Conservation (phyloP, 2,888 invertebrate genomes). For the Mythimna vitellina region DNA sequence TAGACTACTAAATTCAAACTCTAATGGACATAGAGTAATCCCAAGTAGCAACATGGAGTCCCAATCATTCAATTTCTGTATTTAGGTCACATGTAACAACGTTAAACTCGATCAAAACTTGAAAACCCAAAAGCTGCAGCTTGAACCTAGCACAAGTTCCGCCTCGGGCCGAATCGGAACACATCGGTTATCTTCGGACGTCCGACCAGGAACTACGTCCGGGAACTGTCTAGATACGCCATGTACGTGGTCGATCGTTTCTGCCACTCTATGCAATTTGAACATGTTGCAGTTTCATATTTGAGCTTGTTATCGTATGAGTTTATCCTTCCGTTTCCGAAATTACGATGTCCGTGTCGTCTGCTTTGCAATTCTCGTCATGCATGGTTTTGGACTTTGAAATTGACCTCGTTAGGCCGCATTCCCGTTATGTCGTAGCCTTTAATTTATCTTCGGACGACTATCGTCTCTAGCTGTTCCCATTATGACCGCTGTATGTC, state of each 20-base stretch:
- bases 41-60: neutral
- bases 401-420: conserved; percentile 9
- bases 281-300: conserved; percentile 24
- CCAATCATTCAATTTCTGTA: conserved; percentile 19
- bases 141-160: neutral
- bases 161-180: conserved; percentile 22
- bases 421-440: no score
- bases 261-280: conserved; percentile 25
- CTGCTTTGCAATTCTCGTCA: neutral
- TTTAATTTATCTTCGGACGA: no score
- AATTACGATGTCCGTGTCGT: conserved; percentile 17
- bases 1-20: neutral
- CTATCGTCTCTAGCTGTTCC: no score
- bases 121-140: conserved; percentile 24
- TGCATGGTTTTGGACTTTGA: neutral
- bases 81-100: conserved; percentile 3
- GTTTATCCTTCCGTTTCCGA: conserved; percentile 22
- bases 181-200: conserved; percentile 44
- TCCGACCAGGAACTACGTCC: conserved; percentile 29
- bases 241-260: conserved; percentile 27
- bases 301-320: conserved; percentile 18
- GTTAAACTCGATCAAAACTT: conserved; percentile 34
- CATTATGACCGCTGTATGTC: no score
- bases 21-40: neutral
- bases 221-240: conserved; percentile 28